Percentiles rank a stretch among this genome's conserved stretches.
Evolutionary conservation across 2,797 vertebrate genomes (phyloP).

Genomic region (Trachops cirrhosus): DNA sequence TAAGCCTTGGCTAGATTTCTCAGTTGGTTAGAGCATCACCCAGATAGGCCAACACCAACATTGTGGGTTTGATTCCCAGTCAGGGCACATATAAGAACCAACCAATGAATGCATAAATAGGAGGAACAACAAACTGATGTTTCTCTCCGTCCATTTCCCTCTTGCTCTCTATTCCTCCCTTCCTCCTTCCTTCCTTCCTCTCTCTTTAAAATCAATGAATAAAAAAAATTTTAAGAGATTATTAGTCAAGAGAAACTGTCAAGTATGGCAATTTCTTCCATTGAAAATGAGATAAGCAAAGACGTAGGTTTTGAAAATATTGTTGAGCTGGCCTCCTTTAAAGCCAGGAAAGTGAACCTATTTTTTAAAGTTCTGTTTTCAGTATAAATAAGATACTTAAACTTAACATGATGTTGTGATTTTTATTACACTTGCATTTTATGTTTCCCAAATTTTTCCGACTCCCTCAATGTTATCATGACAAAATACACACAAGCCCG

Average conservation of each 20-base stretch:
- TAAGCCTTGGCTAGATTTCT: not conserved
- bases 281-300: not conserved
- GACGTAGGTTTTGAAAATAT: not conserved
- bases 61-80: not conserved
- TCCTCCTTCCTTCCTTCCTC: too few relatives aligned
- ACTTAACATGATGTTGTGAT: not conserved
- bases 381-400: slow-evolving; percentile 6
- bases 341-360: not conserved
- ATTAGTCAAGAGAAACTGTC: not conserved
- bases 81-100: not conserved
- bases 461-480: not conserved
- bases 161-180: not conserved
- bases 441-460: not conserved
- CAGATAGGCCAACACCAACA: not conserved
- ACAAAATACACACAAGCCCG: not conserved
- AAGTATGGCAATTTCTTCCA: not conserved
- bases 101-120: not conserved
- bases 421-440: not conserved
- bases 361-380: not conserved
- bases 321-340: not conserved
- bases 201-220: not conserved
- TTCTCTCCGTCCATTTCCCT: not conserved
- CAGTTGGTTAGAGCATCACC: not conserved
- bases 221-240: not conserved
- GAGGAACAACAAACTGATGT: not conserved